Evolutionary conservation across 2,888 invertebrate genomes (phyloP).

Genomic region (Hypomecis punctinalis): DNA sequence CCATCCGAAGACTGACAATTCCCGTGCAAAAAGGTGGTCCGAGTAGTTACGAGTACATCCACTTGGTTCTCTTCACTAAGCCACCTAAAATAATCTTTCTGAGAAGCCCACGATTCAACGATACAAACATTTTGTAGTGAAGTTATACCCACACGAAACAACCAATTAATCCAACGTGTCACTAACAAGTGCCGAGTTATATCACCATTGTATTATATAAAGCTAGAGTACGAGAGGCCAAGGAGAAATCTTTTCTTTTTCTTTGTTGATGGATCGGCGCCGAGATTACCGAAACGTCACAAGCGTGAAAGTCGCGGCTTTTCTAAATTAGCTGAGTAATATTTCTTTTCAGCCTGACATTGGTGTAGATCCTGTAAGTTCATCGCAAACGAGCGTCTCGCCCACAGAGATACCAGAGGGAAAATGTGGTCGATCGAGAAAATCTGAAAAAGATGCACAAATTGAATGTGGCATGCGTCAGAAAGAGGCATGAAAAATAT

Average conservation of each 20-base stretch:
- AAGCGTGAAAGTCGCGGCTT: constrained; percentile 24
- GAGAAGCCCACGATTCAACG: too few relatives aligned
- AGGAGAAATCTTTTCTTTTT: constrained; percentile 31
- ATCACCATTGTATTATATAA: constrained; percentile 16
- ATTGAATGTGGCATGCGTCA: too few relatives aligned
- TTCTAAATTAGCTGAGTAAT: constrained; percentile 16
- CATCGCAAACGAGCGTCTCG: too few relatives aligned
- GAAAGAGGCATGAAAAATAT: too few relatives aligned
- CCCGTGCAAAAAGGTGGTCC: too few relatives aligned
- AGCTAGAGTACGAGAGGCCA: not conserved
- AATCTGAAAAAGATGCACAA: too few relatives aligned
- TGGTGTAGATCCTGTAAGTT: not conserved
- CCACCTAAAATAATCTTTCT: too few relatives aligned
- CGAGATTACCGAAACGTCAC: constrained; percentile 17
- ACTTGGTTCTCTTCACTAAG: too few relatives aligned
- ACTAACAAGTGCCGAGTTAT: constrained; percentile 22
- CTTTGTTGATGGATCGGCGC: constrained; percentile 24
- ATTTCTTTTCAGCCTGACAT: constrained; percentile 6
- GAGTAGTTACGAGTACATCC: too few relatives aligned
- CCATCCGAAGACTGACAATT: too few relatives aligned
- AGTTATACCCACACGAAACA: not conserved
- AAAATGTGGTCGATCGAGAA: too few relatives aligned
- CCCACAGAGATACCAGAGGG: too few relatives aligned
- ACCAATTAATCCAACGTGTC: constrained; percentile 5
- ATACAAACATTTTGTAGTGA: not conserved